These are phyloP conservation scores for Andrena praecox DNA, from an alignment of 2,888 invertebrate species.

Conservation along the genomic window DNA sequence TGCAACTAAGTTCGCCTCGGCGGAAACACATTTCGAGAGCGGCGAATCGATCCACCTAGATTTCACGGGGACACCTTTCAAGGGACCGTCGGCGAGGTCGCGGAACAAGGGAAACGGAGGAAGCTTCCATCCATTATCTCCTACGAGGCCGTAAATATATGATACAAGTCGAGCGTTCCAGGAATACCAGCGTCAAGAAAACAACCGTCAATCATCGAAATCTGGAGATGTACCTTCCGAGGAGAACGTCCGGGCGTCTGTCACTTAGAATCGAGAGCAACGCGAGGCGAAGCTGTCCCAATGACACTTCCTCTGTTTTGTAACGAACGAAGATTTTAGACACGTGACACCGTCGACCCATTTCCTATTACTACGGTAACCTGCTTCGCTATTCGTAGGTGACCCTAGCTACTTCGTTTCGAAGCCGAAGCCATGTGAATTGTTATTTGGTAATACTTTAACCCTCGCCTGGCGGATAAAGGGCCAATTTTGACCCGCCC, in stretches of 20 bases:
- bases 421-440: too few species aligned
- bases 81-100: background rate
- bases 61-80: background rate
- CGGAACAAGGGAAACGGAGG: background rate
- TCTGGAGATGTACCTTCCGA: slow-evolving; percentile 31
- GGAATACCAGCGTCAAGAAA: slow-evolving; percentile 52
- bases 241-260: slow-evolving; percentile 38
- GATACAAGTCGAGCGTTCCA: slow-evolving; percentile 26
- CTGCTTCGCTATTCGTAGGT: slow-evolving; percentile 4
- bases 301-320: slow-evolving; percentile 67
- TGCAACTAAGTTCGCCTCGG: background rate
- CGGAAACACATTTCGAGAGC: slow-evolving; percentile 12
- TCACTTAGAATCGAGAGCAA: slow-evolving; percentile 54
- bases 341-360: slow-evolving; percentile 57
- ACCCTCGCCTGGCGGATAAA: too few species aligned
- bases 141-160: slow-evolving; percentile 24
- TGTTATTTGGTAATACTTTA: too few species aligned
- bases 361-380: slow-evolving; percentile 68
- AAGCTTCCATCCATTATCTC: slow-evolving; percentile 30
- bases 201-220: slow-evolving; percentile 50
- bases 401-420: background rate
- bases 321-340: slow-evolving; percentile 33
- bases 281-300: slow-evolving; percentile 60
- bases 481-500: too few species aligned
- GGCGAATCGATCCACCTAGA: slow-evolving; percentile 8